Percentiles rank a stretch among this genome's conserved stretches.
Evolutionary conservation across 1,140 invertebrate genomes (phyloP).

Genomic region (Ceratoteleas bidentatus): DNA sequence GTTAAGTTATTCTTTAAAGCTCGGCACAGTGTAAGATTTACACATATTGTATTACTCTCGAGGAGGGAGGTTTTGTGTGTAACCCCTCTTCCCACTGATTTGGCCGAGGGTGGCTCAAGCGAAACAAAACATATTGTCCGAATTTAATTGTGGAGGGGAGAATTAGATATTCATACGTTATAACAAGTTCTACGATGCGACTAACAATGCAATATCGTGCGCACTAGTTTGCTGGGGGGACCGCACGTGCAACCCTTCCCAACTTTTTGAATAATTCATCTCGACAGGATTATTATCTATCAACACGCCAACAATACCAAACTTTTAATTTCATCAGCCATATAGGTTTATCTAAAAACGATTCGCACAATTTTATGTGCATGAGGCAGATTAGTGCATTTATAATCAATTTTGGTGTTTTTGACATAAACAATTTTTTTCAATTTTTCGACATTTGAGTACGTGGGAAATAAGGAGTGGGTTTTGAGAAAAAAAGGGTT

Average conservation of each 20-base stretch:
- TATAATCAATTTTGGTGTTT: not conserved
- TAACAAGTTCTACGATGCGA: slow-evolving; percentile 75
- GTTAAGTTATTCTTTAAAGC: slow-evolving; percentile 52
- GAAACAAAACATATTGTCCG: slow-evolving; percentile 81
- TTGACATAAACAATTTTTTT: too few species aligned
- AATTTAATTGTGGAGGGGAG: slow-evolving; percentile 80
- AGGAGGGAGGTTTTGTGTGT: slow-evolving; percentile 63
- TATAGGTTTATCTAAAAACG: slow-evolving; percentile 48
- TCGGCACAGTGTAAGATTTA: slow-evolving; percentile 71
- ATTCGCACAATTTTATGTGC: slow-evolving; percentile 42
- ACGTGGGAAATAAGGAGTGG: too few species aligned
- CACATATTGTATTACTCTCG: slow-evolving; percentile 71
- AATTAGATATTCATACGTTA: slow-evolving; percentile 80
- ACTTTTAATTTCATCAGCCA: slow-evolving; percentile 57
- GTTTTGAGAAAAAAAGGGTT: too few species aligned
- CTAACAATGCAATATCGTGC: slow-evolving; percentile 73
- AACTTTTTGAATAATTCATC: slow-evolving; percentile 70
- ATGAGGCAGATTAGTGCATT: slow-evolving; percentile 30
- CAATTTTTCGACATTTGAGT: too few species aligned
- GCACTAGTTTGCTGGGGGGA: slow-evolving; percentile 61
- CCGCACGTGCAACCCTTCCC: slow-evolving; percentile 59
- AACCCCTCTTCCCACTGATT: slow-evolving; percentile 62
- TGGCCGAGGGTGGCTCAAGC: slow-evolving; percentile 73
- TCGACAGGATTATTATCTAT: slow-evolving; percentile 65
- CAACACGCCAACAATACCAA: slow-evolving; percentile 59